Evolutionary conservation across 2,797 vertebrate species (phyloP), one percentile per base, ranked within the genome.

Genomic region (Rhadinocentrus ornatus): DNA sequence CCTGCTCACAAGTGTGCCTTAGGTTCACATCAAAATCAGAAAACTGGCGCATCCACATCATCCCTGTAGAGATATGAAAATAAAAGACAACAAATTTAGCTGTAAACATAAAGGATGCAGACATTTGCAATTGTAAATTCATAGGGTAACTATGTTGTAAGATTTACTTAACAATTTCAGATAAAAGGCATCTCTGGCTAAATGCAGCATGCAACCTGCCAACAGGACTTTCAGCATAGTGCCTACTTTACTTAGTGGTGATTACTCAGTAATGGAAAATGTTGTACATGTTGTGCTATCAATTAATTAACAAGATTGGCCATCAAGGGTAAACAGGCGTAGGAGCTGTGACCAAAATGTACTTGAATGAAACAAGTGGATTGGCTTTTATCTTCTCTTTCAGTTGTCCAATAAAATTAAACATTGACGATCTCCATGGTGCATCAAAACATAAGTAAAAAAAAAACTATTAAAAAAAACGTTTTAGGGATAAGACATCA

Each of bases 31-130:
- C 95, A 5, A 76, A 77, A 12, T 95, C 94, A 0, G 93, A 85
- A 82, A 94, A 94, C 86, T 97, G 97, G 44, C 89, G 95, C 84
- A 97, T 93, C 98, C 97, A 99, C 98, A 99, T 99, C 83, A 99
- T 87, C 1, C 97, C 98, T 98, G 82, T 10, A 31, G 24, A 66
- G 48, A 69, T 3, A 29, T 0, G 12, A 18, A 2, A 10, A 52
- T 29, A 6, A 26, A 57, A 48, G 26, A 5, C 39, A 62, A 41
- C 18, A 20, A 7, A 62, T 48, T 34, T n/a, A 31, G 29, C 53
- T 58, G 29, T 34, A 46, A 44, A 3, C 9, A 66, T 11, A 53
- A 12, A 37, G 1, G 15, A 66, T 37, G 20, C 22, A 66, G 12
- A 15, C 24, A 26, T 27, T 15, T 4, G 4, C 10, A 27, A 4